Percentiles rank a stretch among this genome's conserved stretches.
Evolutionary conservation across 2,113 vertebrate species (phyloP).

Genomic region (Oxyura jamaicensis): DNA sequence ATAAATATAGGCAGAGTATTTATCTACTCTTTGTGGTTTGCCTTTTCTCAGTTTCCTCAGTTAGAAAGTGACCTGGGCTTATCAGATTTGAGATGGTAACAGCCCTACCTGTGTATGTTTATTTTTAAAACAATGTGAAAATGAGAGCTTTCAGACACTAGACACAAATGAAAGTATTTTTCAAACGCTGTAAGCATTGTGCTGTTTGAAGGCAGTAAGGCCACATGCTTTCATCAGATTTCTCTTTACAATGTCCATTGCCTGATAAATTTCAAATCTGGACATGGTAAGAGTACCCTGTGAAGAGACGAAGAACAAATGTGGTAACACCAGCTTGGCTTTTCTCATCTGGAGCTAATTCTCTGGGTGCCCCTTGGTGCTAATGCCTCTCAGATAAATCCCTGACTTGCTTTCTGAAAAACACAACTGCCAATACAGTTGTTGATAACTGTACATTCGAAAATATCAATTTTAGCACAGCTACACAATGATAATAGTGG

Average conservation of each 20-base stretch:
- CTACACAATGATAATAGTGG: neutral
- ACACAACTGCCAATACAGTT: neutral
- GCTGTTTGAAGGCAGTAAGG: neutral
- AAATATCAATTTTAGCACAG: slow-evolving; percentile 28
- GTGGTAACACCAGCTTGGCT: neutral
- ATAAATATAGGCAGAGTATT: neutral
- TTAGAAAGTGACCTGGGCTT: neutral
- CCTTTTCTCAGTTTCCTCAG: neutral
- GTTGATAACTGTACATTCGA: neutral
- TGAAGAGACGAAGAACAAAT: neutral
- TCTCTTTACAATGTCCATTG: neutral
- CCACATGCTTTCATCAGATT: neutral
- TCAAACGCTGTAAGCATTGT: neutral
- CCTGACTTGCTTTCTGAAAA: neutral
- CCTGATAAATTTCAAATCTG: neutral
- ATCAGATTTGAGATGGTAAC: neutral
- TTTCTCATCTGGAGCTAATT: neutral
- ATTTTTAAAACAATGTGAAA: neutral
- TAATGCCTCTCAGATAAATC: neutral
- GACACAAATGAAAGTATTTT: neutral
- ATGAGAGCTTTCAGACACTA: neutral
- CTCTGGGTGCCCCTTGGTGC: neutral
- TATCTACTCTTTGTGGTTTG: neutral
- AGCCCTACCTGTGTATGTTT: neutral
- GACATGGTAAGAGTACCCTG: neutral